These are phyloP conservation scores for Malurus melanocephalus DNA, from an alignment of 2,113 vertebrate species.

Conservation along the genomic window DNA sequence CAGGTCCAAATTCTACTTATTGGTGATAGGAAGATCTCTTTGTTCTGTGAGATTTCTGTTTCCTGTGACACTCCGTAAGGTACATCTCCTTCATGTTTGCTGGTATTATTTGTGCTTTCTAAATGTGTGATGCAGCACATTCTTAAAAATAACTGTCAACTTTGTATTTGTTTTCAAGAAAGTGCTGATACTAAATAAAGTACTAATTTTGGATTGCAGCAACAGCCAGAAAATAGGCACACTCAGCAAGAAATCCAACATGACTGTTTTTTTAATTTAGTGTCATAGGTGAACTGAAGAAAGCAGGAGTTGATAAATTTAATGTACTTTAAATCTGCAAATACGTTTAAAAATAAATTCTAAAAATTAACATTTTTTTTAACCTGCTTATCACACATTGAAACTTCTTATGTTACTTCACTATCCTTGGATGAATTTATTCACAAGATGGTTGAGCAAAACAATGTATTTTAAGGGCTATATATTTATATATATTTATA, in stretches of 20 bases:
- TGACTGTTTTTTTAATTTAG: background rate
- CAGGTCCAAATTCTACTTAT: background rate
- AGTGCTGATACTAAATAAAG: constrained; percentile 40
- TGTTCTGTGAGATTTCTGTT: constrained; percentile 41
- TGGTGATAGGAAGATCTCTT: constrained; percentile 33
- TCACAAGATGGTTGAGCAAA: background rate
- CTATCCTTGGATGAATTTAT: background rate
- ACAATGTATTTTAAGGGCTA: background rate
- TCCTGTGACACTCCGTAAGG: constrained; percentile 43
- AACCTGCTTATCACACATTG: background rate
- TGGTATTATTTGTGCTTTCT: constrained; percentile 34
- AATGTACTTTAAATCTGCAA: background rate
- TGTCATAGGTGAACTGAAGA: constrained; percentile 36
- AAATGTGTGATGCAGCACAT: constrained; percentile 46
- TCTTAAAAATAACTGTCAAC: constrained; percentile 54
- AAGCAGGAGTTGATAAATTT: background rate
- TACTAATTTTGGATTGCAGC: constrained; percentile 24
- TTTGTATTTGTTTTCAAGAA: constrained; percentile 55
- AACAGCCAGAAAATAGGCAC: constrained; percentile 5
- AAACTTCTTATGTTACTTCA: background rate
- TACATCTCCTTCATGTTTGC: constrained; percentile 13
- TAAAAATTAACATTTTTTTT: background rate
- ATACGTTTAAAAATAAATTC: background rate
- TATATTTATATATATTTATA: background rate
- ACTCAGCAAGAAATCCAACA: constrained; percentile 28